These are phyloP conservation scores for Pangasius djambal DNA, from an alignment of 2,797 vertebrate species.

Conservation along the genomic window DNA sequence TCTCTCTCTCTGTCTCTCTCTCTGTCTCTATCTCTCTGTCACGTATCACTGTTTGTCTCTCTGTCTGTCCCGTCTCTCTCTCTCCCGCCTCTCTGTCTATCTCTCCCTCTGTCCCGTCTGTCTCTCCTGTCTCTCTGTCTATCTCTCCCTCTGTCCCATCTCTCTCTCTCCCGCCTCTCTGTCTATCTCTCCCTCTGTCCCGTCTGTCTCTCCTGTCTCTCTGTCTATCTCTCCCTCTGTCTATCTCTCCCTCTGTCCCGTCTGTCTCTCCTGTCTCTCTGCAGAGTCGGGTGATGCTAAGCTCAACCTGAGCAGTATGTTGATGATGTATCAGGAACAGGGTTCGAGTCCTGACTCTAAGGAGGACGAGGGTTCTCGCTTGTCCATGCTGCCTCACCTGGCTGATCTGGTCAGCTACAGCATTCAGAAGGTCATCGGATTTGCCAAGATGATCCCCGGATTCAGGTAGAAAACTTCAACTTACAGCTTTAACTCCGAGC, in stretches of 20 bases:
- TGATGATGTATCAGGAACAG: constrained; percentile 82
- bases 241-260: no score
- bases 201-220: no score
- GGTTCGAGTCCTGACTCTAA: constrained; percentile 80
- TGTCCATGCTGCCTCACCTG: constrained; percentile 95
- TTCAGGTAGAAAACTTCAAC: constrained; percentile 82
- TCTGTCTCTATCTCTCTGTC: no score
- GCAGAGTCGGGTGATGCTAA: constrained; percentile 81
- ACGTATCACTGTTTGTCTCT: no score
- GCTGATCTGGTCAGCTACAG: constrained; percentile 97
- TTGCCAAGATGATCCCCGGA: constrained; percentile 98
- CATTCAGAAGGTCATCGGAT: constrained; percentile 97
- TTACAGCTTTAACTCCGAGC: background rate
- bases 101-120: no score
- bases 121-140: constrained; percentile 20
- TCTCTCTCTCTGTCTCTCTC: background rate
- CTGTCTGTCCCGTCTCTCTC: no score
- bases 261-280: constrained; percentile 19
- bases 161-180: no score
- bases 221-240: background rate
- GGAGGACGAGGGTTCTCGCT: constrained; percentile 76
- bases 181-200: no score
- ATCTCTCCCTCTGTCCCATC: no score
- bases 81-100: no score
- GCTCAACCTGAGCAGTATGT: constrained; percentile 79